phyloP scores from a whole-genome alignment of 2,888 invertebrate genomes.

The Pseudoips prasinana region DNA sequence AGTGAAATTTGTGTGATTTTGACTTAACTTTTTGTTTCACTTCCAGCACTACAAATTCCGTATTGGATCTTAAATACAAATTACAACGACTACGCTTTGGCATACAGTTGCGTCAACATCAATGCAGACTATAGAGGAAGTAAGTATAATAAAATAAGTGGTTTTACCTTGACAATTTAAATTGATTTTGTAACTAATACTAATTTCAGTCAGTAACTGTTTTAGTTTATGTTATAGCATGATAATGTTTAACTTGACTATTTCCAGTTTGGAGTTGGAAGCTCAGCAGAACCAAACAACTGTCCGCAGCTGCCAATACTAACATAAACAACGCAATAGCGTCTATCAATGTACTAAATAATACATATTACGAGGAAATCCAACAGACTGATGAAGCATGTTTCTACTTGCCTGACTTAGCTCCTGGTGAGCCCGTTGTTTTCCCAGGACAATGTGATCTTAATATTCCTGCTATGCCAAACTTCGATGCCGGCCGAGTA shows the following conservation, averaged over 20 bases:
- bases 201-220: too few species aligned
- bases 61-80: constrained; percentile 84
- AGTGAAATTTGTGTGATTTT: neutral
- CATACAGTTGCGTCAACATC: constrained; percentile 81
- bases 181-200: neutral
- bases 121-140: constrained; percentile 26
- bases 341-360: constrained; percentile 43
- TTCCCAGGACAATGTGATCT: constrained; percentile 56
- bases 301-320: constrained; percentile 27
- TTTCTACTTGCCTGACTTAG: constrained; percentile 53
- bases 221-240: too few species aligned
- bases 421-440: constrained; percentile 35
- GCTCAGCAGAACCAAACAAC: constrained; percentile 46
- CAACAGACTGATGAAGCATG: constrained; percentile 48
- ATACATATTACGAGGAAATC: constrained; percentile 42
- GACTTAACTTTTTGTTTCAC: neutral
- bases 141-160: constrained; percentile 5
- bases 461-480: constrained; percentile 46
- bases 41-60: constrained; percentile 33
- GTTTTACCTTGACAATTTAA: neutral
- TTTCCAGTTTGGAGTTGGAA: constrained; percentile 59
- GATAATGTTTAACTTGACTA: too few species aligned
- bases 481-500: constrained; percentile 51
- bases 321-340: constrained; percentile 42
- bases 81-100: constrained; percentile 79